A percentile compares a stretch with the other conserved stretches of the same genome.
These are phyloP conservation scores for Ptilonorhynchus violaceus DNA, from an alignment of 2,113 vertebrate species.

Conservation along the genomic window DNA sequence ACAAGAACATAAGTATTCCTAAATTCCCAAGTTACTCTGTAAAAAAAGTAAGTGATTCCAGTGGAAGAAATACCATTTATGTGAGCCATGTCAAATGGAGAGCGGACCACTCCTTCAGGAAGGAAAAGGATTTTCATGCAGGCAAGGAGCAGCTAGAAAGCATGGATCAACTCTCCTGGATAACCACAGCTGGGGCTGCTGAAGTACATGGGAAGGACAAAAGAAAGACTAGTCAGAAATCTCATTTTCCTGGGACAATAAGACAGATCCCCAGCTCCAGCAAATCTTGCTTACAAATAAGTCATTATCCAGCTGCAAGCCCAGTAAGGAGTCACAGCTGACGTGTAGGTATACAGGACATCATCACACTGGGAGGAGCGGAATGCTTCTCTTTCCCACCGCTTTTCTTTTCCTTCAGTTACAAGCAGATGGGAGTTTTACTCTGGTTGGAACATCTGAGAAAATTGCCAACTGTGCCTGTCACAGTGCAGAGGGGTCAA, in stretches of 20 bases:
- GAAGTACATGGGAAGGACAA: background rate
- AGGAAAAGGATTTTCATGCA: background rate
- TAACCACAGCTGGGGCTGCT: background rate
- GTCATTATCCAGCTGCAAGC: background rate
- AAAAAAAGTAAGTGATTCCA: background rate
- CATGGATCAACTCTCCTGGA: background rate
- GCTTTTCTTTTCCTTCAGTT: background rate
- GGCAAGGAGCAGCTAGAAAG: background rate
- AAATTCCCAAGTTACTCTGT: background rate
- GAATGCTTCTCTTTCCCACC: background rate
- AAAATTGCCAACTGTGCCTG: background rate
- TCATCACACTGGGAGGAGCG: accelerated
- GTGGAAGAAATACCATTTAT: background rate
- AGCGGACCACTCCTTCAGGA: background rate
- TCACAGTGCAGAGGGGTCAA: background rate
- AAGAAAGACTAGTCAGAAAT: background rate
- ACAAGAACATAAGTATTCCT: background rate
- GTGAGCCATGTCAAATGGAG: accelerated
- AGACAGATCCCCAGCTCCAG: background rate
- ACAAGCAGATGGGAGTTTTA: background rate
- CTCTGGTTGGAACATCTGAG: background rate
- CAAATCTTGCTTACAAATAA: background rate
- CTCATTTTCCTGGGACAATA: background rate
- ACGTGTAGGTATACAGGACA: accelerated
- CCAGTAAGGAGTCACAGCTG: accelerated